A percentile compares a stretch with the other conserved stretches of the same genome.
Evolutionary conservation across 2,888 invertebrate species (phyloP).

Genomic region (Nudaria mundana): DNA sequence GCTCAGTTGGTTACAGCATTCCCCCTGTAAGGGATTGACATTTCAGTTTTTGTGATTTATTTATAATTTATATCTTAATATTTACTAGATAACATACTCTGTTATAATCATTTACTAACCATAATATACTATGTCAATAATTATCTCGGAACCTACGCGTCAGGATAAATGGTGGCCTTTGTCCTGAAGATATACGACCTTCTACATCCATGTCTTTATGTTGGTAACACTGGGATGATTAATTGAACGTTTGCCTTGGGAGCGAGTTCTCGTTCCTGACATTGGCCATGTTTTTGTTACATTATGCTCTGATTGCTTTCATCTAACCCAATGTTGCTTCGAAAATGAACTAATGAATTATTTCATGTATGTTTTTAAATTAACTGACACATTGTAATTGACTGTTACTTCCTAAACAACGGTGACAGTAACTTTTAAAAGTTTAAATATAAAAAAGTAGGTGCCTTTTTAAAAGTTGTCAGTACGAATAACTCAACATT

Average conservation of each 20-base stretch:
- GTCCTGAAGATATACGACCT: conserved; percentile 20
- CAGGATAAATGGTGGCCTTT: conserved; percentile 21
- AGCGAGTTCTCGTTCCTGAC: conserved; percentile 5
- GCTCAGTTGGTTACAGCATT: too few relatives aligned
- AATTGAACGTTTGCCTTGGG: conserved; percentile 21
- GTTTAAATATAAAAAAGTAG: too few relatives aligned
- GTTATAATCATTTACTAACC: too few relatives aligned
- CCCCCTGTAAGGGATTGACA: too few relatives aligned
- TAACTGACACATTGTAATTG: too few relatives aligned
- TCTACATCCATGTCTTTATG: conserved; percentile 14
- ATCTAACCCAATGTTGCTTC: conserved; percentile 8
- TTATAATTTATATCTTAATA: too few relatives aligned
- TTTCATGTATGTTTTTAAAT: background rate
- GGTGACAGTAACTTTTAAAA: too few relatives aligned
- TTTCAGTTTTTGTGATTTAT: too few relatives aligned
- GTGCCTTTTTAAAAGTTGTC: too few relatives aligned
- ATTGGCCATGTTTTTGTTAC: conserved; percentile 16
- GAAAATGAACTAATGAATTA: background rate
- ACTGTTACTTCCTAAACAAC: too few relatives aligned
- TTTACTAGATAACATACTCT: too few relatives aligned
- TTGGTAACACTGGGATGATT: conserved; percentile 18
- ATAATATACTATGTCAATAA: background rate
- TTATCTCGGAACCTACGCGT: conserved; percentile 6
- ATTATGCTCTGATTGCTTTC: conserved; percentile 17
- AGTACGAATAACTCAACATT: too few relatives aligned